phyloP scores from a whole-genome alignment of 2,888 invertebrate species.

The Apantesis nais region DNA sequence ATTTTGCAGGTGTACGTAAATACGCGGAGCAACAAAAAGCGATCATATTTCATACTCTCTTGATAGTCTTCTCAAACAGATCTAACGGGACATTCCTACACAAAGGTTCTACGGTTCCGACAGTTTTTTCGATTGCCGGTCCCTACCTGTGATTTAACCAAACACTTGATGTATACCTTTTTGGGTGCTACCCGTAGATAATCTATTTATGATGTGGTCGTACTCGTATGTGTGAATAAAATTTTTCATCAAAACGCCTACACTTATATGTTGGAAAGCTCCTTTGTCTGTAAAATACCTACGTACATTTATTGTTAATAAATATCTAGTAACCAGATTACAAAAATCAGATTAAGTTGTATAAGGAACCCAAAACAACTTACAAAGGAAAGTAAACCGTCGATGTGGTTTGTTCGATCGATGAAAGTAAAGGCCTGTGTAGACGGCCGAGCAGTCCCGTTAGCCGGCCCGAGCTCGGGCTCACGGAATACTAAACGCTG shows the following conservation, averaged over 20 bases:
- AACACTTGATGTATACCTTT: conserved; percentile 71
- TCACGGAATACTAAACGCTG: conserved; percentile 85
- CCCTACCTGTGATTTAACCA: conserved; percentile 74
- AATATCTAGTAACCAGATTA: conserved; percentile 12
- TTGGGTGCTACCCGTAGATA: conserved; percentile 62
- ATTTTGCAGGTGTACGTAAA: conserved; percentile 52
- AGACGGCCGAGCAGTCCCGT: conserved; percentile 79
- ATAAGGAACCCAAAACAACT: conserved; percentile 69
- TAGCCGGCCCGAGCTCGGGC: conserved; percentile 76
- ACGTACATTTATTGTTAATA: background rate
- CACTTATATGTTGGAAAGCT: background rate
- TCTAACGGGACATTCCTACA: conserved; percentile 72
- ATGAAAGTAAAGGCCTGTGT: conserved; percentile 84
- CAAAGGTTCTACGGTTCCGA: conserved; percentile 66
- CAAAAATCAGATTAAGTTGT: conserved; percentile 46
- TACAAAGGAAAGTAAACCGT: conserved; percentile 85
- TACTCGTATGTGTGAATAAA: conserved; percentile 13
- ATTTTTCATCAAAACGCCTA: background rate
- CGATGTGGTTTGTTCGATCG: conserved; percentile 79
- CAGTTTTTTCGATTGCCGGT: conserved; percentile 56
- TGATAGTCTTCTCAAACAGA: conserved; percentile 63
- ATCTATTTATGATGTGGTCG: conserved; percentile 60
- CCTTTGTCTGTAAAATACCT: background rate
- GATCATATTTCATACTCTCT: conserved; percentile 66
- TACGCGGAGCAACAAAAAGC: conserved; percentile 41